These are phyloP conservation scores for Poeciliopsis prolifica DNA, from an alignment of 2,113 vertebrate genomes.

Conservation along the genomic window DNA sequence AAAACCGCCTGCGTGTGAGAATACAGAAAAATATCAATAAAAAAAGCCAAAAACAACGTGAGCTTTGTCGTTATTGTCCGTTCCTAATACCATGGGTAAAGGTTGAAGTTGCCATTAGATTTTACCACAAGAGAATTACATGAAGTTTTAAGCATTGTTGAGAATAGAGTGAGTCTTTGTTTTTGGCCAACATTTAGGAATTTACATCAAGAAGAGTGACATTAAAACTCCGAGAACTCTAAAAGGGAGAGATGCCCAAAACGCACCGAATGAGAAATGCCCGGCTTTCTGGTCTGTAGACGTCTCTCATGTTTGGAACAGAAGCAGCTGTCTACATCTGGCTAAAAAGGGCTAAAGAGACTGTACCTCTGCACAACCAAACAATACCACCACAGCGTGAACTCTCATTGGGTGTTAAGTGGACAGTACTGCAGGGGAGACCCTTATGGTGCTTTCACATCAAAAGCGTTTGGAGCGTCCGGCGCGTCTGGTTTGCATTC, in stretches of 20 bases:
- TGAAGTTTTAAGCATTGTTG: no score
- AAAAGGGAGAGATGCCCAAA: background rate
- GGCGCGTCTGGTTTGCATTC: no score
- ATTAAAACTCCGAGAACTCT: no score
- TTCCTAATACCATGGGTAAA: conserved; percentile 10
- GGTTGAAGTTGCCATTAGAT: conserved; percentile 10
- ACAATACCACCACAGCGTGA: background rate
- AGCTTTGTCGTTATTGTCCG: conserved; percentile 30
- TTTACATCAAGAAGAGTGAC: no score
- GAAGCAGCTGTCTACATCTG: background rate
- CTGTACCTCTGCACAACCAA: background rate
- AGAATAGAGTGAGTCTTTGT: background rate
- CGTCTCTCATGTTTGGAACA: background rate
- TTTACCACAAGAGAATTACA: background rate
- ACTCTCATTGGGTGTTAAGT: background rate
- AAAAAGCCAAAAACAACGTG: background rate
- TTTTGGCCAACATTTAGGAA: no score
- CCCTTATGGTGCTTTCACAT: background rate
- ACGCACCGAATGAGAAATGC: background rate
- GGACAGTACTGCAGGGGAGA: background rate
- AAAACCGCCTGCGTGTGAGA: conserved; percentile 21
- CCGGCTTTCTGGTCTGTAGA: no score
- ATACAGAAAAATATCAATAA: conserved; percentile 53
- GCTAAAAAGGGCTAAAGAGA: background rate
- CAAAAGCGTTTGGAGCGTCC: no score